phyloP scores from a whole-genome alignment of 2,888 invertebrate genomes.

The Scaptomyza reducta region DNA sequence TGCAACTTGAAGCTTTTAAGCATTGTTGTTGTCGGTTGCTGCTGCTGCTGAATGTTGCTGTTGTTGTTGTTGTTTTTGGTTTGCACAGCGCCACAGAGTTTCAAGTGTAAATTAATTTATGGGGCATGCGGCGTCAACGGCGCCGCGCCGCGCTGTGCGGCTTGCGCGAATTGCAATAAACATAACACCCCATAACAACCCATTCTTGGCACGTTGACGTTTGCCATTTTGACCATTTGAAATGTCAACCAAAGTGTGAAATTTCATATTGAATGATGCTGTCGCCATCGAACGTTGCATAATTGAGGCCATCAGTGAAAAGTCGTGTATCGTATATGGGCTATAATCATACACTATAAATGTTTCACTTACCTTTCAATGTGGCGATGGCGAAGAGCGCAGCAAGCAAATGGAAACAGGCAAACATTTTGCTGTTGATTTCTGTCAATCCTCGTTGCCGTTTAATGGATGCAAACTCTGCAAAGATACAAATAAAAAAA shows the following conservation, averaged over 20 bases:
- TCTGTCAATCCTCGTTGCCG: not conserved
- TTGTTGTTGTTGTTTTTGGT: slow-evolving; percentile 38
- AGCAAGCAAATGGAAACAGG: slow-evolving; percentile 45
- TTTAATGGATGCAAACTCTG: slow-evolving; percentile 27
- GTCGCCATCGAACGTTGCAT: slow-evolving; percentile 59
- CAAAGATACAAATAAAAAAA: slow-evolving; percentile 3
- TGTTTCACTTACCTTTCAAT: slow-evolving; percentile 65
- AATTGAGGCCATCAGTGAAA: slow-evolving; percentile 48
- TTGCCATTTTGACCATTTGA: slow-evolving; percentile 44
- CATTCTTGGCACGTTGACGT: not conserved
- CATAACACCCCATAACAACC: slow-evolving; percentile 3
- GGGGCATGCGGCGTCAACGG: slow-evolving; percentile 69
- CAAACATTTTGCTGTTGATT: slow-evolving; percentile 63
- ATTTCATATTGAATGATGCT: slow-evolving; percentile 72
- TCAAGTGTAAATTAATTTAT: slow-evolving; percentile 78
- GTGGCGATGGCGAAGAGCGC: slow-evolving; percentile 48
- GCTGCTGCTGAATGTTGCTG: too few relatives aligned
- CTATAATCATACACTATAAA: not conserved
- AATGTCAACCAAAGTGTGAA: slow-evolving; percentile 75
- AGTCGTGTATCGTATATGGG: not conserved
- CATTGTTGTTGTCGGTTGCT: slow-evolving; percentile 32
- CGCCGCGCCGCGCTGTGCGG: slow-evolving; percentile 69
- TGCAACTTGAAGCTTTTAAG: slow-evolving; percentile 59
- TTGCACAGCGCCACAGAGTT: slow-evolving; percentile 62
- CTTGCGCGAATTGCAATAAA: slow-evolving; percentile 25